These are phyloP conservation scores for Benthosema pterotum DNA, from an alignment of 2,797 vertebrate species.

Conservation along the genomic window DNA sequence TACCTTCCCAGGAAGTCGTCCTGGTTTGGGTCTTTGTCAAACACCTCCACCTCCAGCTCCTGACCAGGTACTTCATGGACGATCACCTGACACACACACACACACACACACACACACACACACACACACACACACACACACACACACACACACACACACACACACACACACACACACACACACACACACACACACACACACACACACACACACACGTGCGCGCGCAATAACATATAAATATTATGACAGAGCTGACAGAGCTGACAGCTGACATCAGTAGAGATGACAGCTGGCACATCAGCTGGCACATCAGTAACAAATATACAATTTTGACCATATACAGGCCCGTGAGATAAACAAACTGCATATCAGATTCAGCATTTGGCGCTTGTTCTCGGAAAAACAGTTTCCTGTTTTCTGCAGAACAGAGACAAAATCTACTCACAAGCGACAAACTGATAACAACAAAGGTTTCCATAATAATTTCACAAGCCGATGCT, in stretches of 20 bases:
- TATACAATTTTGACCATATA: slow-evolving; percentile 36
- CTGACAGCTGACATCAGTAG: no score
- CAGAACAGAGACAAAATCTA: slow-evolving; percentile 42
- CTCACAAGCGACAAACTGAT: slow-evolving; percentile 28
- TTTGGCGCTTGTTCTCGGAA: slow-evolving; percentile 6
- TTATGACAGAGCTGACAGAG: no score
- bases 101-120: slow-evolving; percentile 54
- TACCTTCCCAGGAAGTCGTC: slow-evolving; percentile 94
- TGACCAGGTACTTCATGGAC: slow-evolving; percentile 96
- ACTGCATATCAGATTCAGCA: slow-evolving; percentile 15
- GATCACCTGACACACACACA: slow-evolving; percentile 83
- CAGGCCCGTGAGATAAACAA: slow-evolving; percentile 14
- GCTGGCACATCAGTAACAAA: no score
- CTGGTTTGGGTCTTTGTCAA: slow-evolving; percentile 96
- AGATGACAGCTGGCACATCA: no score
- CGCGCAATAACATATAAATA: no score
- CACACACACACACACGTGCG: slow-evolving; percentile 63
- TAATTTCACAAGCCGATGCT: slow-evolving; percentile 14
- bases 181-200: slow-evolving; percentile 52
- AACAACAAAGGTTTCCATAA: slow-evolving; percentile 9
- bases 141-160: slow-evolving; percentile 11
- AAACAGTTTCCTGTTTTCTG: slow-evolving; percentile 51
- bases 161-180: slow-evolving; percentile 19
- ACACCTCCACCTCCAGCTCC: slow-evolving; percentile 93
- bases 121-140: slow-evolving; percentile 55